Evolutionary conservation across 2,113 vertebrate genomes (phyloP).

Genomic region (Psittacus erithacus): DNA sequence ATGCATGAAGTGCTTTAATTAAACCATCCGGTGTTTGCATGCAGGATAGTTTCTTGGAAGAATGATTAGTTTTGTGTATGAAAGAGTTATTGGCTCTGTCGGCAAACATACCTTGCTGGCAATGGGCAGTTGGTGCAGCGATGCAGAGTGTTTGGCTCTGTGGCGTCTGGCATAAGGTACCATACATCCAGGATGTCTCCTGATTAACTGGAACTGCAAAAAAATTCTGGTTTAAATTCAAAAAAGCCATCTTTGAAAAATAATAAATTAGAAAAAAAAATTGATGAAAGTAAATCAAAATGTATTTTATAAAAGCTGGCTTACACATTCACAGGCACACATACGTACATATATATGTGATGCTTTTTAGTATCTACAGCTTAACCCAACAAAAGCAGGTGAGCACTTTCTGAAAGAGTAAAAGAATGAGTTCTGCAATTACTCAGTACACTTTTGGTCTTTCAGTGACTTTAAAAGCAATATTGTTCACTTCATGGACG

Average conservation of each 20-base stretch:
- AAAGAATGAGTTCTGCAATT: not conserved
- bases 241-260: not conserved
- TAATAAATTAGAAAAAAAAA: not conserved
- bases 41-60: not conserved
- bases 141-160: not conserved
- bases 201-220: not conserved
- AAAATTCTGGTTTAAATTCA: not conserved
- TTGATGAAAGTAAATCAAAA: not conserved
- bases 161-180: not conserved
- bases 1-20: not conserved
- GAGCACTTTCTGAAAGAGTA: not conserved
- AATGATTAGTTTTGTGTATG: not conserved
- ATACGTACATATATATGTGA: too few relatives aligned
- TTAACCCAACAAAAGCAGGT: not conserved
- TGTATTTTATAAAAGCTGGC: not conserved
- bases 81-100: not conserved
- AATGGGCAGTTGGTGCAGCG: not conserved
- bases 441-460: not conserved
- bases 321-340: not conserved
- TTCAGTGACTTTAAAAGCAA: not conserved
- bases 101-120: not conserved
- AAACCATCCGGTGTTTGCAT: not conserved
- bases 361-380: not conserved
- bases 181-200: accelerated
- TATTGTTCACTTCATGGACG: not conserved